Conservation (phyloP, 2,113 vertebrate genomes). For the Perca flavescens region DNA sequence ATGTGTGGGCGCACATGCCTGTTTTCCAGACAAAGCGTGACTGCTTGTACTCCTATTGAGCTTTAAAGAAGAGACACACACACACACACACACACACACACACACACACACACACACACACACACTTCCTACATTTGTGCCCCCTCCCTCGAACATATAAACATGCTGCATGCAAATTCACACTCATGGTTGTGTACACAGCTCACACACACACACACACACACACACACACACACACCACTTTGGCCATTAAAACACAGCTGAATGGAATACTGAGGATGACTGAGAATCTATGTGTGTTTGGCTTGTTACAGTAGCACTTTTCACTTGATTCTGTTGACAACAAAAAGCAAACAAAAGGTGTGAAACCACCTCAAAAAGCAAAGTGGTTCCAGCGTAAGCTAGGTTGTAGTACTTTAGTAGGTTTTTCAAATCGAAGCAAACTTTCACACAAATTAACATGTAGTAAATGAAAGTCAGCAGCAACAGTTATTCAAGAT, state of each 20-base stretch:
- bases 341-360: background rate
- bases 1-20: slow-evolving; percentile 9
- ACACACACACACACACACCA: background rate
- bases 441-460: background rate
- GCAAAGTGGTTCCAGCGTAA: background rate
- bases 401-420: background rate
- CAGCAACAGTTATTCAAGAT: slow-evolving; percentile 4
- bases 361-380: background rate
- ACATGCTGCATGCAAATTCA: slow-evolving; percentile 1
- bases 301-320: slow-evolving; percentile 21
- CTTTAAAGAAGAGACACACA: background rate
- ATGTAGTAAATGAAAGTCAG: too few species aligned
- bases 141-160: background rate
- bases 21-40: slow-evolving; percentile 35
- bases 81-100: background rate
- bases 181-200: background rate
- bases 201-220: background rate
- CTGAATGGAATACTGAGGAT: slow-evolving; percentile 43
- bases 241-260: slow-evolving; percentile 43
- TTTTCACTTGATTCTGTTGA: slow-evolving; percentile 21
- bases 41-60: slow-evolving; percentile 23
- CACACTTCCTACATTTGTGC: background rate
- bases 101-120: background rate
- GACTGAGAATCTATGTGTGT: slow-evolving; percentile 17
- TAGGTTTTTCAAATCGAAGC: background rate